A percentile compares a stretch with the other conserved stretches of the same genome.
Conservation (phyloP, 2,113 vertebrate species). For the Cyanoramphus novaezelandiae region DNA sequence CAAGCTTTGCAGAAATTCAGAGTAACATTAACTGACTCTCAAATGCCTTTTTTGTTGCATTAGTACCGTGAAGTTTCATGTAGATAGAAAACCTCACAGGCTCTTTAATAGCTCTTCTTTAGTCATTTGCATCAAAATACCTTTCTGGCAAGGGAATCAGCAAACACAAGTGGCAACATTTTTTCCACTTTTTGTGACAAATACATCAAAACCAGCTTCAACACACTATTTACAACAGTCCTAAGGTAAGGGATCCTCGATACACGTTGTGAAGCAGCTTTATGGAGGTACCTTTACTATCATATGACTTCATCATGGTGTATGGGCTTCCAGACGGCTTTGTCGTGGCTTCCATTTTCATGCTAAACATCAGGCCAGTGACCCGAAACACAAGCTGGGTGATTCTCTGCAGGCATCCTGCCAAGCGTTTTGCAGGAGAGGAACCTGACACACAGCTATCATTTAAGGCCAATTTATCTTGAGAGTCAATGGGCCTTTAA, state of each 20-base stretch:
- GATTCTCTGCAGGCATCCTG: slow-evolving; percentile 22
- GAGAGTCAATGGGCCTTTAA: slow-evolving; percentile 51
- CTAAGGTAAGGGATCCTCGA: neutral
- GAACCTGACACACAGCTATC: slow-evolving; percentile 43
- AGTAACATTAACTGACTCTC: neutral
- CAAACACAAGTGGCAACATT: fast-evolving
- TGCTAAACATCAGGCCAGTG: slow-evolving; percentile 26
- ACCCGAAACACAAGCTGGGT: neutral
- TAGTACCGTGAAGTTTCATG: neutral
- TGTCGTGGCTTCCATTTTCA: neutral
- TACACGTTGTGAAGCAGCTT: neutral
- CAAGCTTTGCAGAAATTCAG: neutral
- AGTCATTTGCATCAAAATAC: neutral
- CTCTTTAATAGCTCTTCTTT: neutral
- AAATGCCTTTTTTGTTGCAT: neutral
- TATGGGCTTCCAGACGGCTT: neutral
- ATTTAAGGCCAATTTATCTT: slow-evolving; percentile 10
- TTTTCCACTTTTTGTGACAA: neutral
- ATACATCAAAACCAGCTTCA: neutral
- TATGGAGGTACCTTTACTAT: neutral
- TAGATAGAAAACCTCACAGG: neutral
- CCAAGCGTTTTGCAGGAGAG: slow-evolving; percentile 50
- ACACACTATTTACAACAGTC: neutral
- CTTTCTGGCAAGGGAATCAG: neutral
- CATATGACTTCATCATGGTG: neutral